Conservation (phyloP, 2,888 invertebrate genomes). For the Brachyptera putata region DNA sequence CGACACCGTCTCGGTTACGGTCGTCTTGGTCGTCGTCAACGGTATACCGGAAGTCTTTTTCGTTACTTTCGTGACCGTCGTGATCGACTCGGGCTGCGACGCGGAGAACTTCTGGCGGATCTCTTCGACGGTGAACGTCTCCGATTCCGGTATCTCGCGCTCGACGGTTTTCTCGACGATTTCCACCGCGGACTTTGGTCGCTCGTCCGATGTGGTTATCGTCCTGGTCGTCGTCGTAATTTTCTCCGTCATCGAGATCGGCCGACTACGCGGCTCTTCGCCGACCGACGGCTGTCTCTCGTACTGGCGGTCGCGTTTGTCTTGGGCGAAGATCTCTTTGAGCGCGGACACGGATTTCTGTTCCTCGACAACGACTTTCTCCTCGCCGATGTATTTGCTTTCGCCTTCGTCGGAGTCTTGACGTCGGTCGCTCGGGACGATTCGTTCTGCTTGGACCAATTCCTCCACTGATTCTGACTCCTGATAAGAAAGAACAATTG, state of each 20-base stretch:
- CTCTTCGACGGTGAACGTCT: conserved; percentile 11
- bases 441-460: conserved; percentile 28
- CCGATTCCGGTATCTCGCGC: not conserved
- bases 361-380: conserved; percentile 64
- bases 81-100: conserved; percentile 8
- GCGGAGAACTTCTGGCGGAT: conserved; percentile 16
- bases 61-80: conserved; percentile 1
- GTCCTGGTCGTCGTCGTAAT: not conserved
- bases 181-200: conserved; percentile 14
- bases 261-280: not conserved
- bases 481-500: conserved; percentile 41
- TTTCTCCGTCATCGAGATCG: not conserved
- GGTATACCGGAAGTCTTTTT: not conserved
- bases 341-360: conserved; percentile 40
- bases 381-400: conserved; percentile 74
- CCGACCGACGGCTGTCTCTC: conserved; percentile 31
- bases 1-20: not conserved
- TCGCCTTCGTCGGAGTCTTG: conserved; percentile 57
- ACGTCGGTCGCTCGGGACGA: not conserved
- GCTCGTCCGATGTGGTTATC: conserved; percentile 10
- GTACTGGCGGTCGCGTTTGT: conserved; percentile 28
- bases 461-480: conserved; percentile 48
- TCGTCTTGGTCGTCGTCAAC: not conserved
- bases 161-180: not conserved
- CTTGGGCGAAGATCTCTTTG: conserved; percentile 31